Conservation (phyloP, 1,140 invertebrate genomes). For the Calosoma granatense region DNA sequence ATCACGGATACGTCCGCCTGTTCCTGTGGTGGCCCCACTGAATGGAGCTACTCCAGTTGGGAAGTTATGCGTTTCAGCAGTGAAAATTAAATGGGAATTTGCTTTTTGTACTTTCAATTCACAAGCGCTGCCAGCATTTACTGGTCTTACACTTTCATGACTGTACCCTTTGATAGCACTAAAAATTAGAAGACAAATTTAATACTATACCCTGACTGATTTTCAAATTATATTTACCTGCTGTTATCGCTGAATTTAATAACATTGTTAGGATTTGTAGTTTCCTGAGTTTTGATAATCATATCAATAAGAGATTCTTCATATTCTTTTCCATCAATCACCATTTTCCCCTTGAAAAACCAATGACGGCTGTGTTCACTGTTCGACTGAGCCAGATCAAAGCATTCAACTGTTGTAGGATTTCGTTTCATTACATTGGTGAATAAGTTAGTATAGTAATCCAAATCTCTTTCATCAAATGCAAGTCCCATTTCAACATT, state of each 20-base stretch:
- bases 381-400: slow-evolving; percentile 98
- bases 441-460: slow-evolving; percentile 79
- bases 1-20: slow-evolving; percentile 89
- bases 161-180: slow-evolving; percentile 85
- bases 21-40: slow-evolving; percentile 94
- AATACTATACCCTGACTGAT: too few relatives aligned
- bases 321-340: slow-evolving; percentile 71
- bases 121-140: slow-evolving; percentile 48
- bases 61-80: slow-evolving; percentile 98
- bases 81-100: slow-evolving; percentile 91
- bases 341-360: slow-evolving; percentile 85
- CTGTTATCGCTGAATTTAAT: slow-evolving; percentile 98
- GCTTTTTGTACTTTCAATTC: slow-evolving; percentile 44
- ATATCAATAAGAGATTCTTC: slow-evolving; percentile 80
- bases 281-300: slow-evolving; percentile 82
- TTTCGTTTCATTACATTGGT: slow-evolving; percentile 73
- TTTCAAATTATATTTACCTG: slow-evolving; percentile 50
- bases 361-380: slow-evolving; percentile 89
- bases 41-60: slow-evolving; percentile 90
- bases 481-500: slow-evolving; percentile 79
- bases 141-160: slow-evolving; percentile 54
- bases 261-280: slow-evolving; percentile 86
- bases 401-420: slow-evolving; percentile 95
- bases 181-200: slow-evolving; percentile 26
- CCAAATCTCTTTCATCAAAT: slow-evolving; percentile 80